These are phyloP conservation scores for Rhinogobius similis DNA, from an alignment of 2,113 vertebrate species.

Conservation along the genomic window DNA sequence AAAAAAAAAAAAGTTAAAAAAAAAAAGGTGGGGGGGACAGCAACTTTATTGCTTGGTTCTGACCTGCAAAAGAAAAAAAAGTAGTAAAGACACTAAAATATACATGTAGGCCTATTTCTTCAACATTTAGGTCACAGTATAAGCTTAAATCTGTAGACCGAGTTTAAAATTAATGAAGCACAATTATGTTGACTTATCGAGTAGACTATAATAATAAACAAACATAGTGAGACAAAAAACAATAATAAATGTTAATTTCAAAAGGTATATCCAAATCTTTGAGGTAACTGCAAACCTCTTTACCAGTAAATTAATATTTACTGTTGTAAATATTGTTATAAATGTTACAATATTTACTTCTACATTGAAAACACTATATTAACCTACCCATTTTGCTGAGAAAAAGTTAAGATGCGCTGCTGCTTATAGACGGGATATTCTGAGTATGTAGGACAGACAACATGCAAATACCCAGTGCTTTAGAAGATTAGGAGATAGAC, in stretches of 20 bases:
- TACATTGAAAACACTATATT: not conserved
- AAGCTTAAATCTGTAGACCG: not conserved
- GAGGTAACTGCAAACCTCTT: not conserved
- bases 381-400: not conserved
- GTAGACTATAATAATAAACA: not conserved
- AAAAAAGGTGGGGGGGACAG: not conserved
- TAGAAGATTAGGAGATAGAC: constrained; percentile 78
- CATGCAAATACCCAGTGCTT: constrained; percentile 73
- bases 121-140: not conserved
- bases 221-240: not conserved
- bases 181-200: not conserved
- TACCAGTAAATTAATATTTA: not conserved
- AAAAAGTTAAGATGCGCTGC: constrained; percentile 11
- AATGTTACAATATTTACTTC: not conserved
- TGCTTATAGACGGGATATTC: constrained; percentile 35
- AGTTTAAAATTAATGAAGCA: not conserved
- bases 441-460: constrained; percentile 67
- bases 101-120: not conserved
- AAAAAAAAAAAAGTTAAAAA: no score
- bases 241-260: not conserved
- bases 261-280: not conserved
- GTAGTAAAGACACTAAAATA: not conserved
- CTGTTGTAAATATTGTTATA: no score
- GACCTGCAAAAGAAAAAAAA: not conserved
- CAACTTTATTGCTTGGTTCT: not conserved